Evolutionary conservation across 2,888 invertebrate species (phyloP), one percentile per base, ranked within the genome.

Genomic region (Trachelus stipa): DNA sequence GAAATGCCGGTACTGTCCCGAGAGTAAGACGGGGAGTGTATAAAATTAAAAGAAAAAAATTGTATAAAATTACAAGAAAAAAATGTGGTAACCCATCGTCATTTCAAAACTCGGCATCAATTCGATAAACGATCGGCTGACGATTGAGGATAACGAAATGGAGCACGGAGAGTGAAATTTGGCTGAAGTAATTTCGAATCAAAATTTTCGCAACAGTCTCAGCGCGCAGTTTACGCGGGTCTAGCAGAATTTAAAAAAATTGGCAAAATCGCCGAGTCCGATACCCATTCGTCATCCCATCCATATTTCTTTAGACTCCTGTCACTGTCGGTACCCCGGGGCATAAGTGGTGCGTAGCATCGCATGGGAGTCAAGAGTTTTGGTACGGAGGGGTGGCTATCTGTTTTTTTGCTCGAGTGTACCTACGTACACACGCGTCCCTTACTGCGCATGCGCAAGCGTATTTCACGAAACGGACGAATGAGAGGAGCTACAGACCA

Each of bases 111-210:
- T 4, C 1, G 4, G 35, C 12, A 35, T 35, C 35, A 3, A 35
- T 0, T 37, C 35, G 35, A 37, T 37, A 12, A 37, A 37, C 37
- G 11, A 12, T 11, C 35, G 35, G 3, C 35, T 11, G 11, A 35
- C 35, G 11, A 12, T 35, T 3, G 3, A 35, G 35, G 35, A 35
- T 35, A 12, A 12, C 35, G 12, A 12, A 11, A 12, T 1, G 35
- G 12, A 35, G 12, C 11, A 12, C 3, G 0, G 34, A 12, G 35
- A 35, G 12, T 35, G 35, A 35, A 12, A 35, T 12, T 12, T 35
- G 3, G 12, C 3, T 0, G 4, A 37, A 4, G 3, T 1, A 37
- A 37, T 37, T 12, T 4, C 4, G 4, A 0, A 12, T 1, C 0
- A 37, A 40, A 56, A 23, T 23, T 56, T 56, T 56, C 4, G 12